phyloP scores from a whole-genome alignment of 2,797 vertebrate species.

The Pseudochaenichthys georgianus region DNA sequence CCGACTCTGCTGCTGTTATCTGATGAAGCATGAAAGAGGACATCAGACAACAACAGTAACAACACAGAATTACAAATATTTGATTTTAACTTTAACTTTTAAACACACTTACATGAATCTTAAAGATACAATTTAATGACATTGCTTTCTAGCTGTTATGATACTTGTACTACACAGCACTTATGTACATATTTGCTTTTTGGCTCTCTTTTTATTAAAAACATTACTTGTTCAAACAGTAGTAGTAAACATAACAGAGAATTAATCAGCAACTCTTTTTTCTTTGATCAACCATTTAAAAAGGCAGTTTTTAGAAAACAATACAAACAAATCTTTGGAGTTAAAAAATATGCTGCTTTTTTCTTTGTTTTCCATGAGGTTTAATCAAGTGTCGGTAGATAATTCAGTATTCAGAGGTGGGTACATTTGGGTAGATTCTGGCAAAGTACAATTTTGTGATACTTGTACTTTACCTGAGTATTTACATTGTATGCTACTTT shows the following conservation, averaged over 20 bases:
- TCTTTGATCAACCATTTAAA: not conserved
- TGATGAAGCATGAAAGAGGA: conserved; percentile 57
- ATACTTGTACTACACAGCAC: not conserved
- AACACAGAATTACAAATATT: not conserved
- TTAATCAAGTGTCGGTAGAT: not conserved
- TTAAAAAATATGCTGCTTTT: not conserved
- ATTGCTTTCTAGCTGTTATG: not conserved
- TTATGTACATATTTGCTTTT: not conserved
- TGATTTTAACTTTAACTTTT: not conserved
- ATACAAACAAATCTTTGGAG: not conserved
- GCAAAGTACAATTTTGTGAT: too few relatives aligned
- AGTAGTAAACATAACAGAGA: not conserved
- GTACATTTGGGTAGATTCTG: too few relatives aligned
- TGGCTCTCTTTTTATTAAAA: not conserved
- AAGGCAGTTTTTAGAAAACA: not conserved
- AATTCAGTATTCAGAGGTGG: not conserved
- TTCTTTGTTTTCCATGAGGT: not conserved
- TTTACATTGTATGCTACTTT: too few relatives aligned
- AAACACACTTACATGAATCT: not conserved
- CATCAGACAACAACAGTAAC: not conserved
- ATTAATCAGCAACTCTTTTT: not conserved
- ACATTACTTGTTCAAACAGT: not conserved
- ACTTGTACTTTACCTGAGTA: too few relatives aligned
- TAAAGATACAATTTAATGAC: not conserved
- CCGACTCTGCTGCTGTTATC: conserved; percentile 79